These are phyloP conservation scores for Drosophila aff. DNA, from an alignment of 1,140 invertebrate genomes.

Conservation along the genomic window DNA sequence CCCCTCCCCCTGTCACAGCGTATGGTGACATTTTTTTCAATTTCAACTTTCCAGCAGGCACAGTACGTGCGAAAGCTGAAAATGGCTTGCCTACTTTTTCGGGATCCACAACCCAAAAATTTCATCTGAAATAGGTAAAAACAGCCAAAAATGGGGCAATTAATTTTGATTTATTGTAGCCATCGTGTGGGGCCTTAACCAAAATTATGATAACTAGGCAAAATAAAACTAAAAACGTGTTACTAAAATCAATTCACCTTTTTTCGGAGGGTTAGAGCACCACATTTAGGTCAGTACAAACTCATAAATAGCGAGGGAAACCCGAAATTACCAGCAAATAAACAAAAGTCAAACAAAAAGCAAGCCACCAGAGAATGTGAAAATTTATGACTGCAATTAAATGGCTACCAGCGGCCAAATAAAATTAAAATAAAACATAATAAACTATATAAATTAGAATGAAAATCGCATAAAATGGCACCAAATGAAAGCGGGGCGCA, in stretches of 20 bases:
- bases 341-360: slow-evolving; percentile 20
- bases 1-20: not conserved
- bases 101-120: slow-evolving; percentile 2
- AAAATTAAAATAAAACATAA: slow-evolving; percentile 47
- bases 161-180: slow-evolving; percentile 54
- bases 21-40: slow-evolving; percentile 71
- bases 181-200: not conserved
- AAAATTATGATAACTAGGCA: slow-evolving; percentile 4
- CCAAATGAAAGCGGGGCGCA: slow-evolving; percentile 23
- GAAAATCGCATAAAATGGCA: slow-evolving; percentile 47
- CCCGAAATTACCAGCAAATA: slow-evolving; percentile 39
- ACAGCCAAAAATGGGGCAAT: slow-evolving; percentile 30
- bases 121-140: slow-evolving; percentile 14
- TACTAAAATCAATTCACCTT: slow-evolving; percentile 22
- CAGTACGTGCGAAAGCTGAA: slow-evolving; percentile 24
- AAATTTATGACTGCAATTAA: slow-evolving; percentile 76
- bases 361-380: slow-evolving; percentile 8
- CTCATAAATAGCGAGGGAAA: slow-evolving; percentile 24
- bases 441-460: slow-evolving; percentile 56
- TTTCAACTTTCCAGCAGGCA: slow-evolving; percentile 61
- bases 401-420: slow-evolving; percentile 42
- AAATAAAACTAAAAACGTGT: slow-evolving; percentile 10
- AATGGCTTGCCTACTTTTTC: slow-evolving; percentile 49
- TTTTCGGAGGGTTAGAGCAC: not conserved
- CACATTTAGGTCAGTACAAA: slow-evolving; percentile 26